phyloP scores from a whole-genome alignment of 2,888 invertebrate genomes.

The Dexiosoma caninum region DNA sequence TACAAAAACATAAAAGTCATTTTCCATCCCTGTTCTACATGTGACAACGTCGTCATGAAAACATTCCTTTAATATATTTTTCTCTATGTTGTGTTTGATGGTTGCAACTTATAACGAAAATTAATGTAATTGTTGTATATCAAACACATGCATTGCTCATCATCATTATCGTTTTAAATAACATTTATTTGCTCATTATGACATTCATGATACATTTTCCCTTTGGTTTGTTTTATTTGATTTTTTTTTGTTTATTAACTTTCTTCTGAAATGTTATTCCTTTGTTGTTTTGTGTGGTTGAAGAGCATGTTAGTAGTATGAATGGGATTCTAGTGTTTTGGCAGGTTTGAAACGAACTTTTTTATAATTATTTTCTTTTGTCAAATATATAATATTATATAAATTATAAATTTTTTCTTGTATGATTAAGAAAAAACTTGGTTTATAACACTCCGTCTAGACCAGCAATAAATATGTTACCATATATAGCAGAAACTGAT shows the following conservation, averaged over 20 bases:
- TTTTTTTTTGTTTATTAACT: constrained; percentile 2
- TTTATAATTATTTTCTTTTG: too few species aligned
- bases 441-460: too few species aligned
- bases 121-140: not conserved
- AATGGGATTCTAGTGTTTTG: not conserved
- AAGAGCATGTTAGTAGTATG: not conserved
- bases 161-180: constrained; percentile 1
- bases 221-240: not conserved
- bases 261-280: not conserved
- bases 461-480: too few species aligned
- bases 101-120: not conserved
- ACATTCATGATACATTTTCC: not conserved
- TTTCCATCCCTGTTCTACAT: too few species aligned
- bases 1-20: too few species aligned
- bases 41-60: too few species aligned
- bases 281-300: not conserved
- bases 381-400: too few species aligned
- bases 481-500: too few species aligned
- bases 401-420: too few species aligned
- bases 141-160: constrained; percentile 17
- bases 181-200: constrained; percentile 21
- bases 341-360: constrained; percentile 20
- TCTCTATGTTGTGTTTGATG: constrained; percentile 7
- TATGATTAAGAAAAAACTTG: too few species aligned
- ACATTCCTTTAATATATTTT: not conserved